Percentiles rank a stretch among this genome's conserved stretches.
phyloP scores from a whole-genome alignment of 2,888 invertebrate genomes.

The Pristionchus mayeri region DNA sequence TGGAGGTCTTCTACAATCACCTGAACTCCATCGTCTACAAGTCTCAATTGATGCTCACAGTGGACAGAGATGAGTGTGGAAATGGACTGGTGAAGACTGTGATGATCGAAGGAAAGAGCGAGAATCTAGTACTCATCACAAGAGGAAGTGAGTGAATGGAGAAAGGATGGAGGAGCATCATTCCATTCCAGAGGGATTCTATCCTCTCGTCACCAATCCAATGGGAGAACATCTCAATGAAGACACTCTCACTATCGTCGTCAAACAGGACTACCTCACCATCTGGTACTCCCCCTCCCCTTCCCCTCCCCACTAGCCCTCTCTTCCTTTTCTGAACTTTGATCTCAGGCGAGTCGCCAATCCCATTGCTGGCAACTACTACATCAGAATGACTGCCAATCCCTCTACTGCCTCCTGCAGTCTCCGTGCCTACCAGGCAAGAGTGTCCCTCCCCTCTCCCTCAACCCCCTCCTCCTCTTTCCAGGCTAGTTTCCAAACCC shows the following conservation, averaged over 20 bases:
- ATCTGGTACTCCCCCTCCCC: not conserved
- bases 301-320: not conserved
- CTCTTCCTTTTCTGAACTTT: not conserved
- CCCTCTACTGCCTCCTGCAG: not conserved
- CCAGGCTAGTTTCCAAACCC: not conserved
- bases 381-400: not conserved
- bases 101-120: not conserved
- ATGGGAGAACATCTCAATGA: not conserved
- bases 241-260: not conserved
- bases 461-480: not conserved
- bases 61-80: constrained; percentile 2
- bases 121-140: constrained; percentile 15
- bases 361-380: not conserved
- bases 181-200: not conserved
- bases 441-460: too few species aligned
- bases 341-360: not conserved
- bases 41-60: constrained; percentile 11
- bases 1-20: constrained; percentile 4
- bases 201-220: not conserved
- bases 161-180: too few species aligned
- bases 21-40: not conserved
- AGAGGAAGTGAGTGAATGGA: not conserved
- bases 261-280: not conserved
- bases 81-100: constrained; percentile 35
- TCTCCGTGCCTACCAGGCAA: constrained; percentile 18